A percentile compares a stretch with the other conserved stretches of the same genome.
phyloP scores from a whole-genome alignment of 1,140 invertebrate genomes.

The Trachymyrmex septentrionalis region DNA sequence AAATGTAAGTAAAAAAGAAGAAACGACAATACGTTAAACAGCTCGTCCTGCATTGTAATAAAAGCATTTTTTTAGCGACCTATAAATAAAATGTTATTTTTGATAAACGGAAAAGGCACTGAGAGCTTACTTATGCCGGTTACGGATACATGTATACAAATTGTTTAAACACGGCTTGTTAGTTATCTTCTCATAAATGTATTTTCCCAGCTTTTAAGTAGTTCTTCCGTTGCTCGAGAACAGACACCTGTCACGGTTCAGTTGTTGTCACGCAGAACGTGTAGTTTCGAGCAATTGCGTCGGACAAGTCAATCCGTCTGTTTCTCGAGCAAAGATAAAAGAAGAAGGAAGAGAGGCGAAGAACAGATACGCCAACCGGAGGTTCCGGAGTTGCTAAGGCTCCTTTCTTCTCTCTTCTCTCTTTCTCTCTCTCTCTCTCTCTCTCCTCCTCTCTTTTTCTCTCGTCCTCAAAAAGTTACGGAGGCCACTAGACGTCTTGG shows the following conservation, averaged over 20 bases:
- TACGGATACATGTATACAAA: background rate
- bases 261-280: conserved; percentile 42
- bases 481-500: conserved; percentile 75
- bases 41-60: background rate
- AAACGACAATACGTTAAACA: background rate
- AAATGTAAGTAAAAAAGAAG: background rate
- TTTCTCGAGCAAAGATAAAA: conserved; percentile 47
- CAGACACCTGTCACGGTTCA: conserved; percentile 45
- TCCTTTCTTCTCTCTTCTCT: conserved; percentile 51
- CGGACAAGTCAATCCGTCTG: conserved; percentile 24
- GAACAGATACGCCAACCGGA: conserved; percentile 45
- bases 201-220: background rate
- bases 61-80: background rate
- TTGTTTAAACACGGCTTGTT: background rate
- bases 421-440: conserved; percentile 39
- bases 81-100: background rate
- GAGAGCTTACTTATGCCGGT: background rate
- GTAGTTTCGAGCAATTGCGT: conserved; percentile 30
- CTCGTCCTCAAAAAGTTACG: conserved; percentile 67
- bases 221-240: background rate
- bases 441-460: conserved; percentile 28
- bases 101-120: background rate
- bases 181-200: background rate
- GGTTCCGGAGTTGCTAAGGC: conserved; percentile 67
- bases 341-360: background rate